These are phyloP conservation scores for Lordiphosa clarofinis DNA, from an alignment of 1,140 invertebrate genomes.

Conservation along the genomic window DNA sequence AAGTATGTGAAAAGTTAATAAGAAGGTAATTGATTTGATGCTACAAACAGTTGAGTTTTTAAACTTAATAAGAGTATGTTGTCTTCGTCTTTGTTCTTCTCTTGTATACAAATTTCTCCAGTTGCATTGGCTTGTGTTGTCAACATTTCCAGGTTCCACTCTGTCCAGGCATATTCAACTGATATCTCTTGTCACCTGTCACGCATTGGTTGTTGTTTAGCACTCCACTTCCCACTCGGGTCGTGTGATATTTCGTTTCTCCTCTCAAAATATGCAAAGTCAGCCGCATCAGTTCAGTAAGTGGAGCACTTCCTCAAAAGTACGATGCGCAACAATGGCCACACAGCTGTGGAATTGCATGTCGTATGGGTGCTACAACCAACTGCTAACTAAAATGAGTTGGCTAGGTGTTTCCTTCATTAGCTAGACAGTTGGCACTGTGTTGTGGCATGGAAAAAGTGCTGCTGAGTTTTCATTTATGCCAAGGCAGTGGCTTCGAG, in stretches of 20 bases:
- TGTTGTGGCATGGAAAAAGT: background rate
- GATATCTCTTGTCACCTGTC: constrained; percentile 57
- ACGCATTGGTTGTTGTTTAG: constrained; percentile 30
- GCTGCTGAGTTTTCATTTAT: constrained; percentile 1
- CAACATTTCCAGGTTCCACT: background rate
- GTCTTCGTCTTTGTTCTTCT: background rate
- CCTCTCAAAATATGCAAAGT: constrained; percentile 60
- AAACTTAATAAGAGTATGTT: too few relatives aligned
- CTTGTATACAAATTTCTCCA: background rate
- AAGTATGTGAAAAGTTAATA: too few relatives aligned
- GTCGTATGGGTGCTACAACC: constrained; percentile 13
- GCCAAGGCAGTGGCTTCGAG: constrained; percentile 5
- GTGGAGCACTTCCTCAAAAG: constrained; percentile 67
- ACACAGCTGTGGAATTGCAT: constrained; percentile 47
- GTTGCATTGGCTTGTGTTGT: constrained; percentile 1
- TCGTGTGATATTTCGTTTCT: constrained; percentile 69
- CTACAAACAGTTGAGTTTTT: background rate
- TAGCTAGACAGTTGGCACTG: constrained; percentile 17
- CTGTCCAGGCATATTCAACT: constrained; percentile 4
- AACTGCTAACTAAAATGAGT: background rate
- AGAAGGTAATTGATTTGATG: too few relatives aligned
- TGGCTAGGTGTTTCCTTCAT: constrained; percentile 31
- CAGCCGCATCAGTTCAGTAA: constrained; percentile 30
- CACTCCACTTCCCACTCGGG: constrained; percentile 23
- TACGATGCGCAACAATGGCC: constrained; percentile 66